Conservation (phyloP, 2,113 vertebrate genomes). For the Dipodomys merriami region DNA sequence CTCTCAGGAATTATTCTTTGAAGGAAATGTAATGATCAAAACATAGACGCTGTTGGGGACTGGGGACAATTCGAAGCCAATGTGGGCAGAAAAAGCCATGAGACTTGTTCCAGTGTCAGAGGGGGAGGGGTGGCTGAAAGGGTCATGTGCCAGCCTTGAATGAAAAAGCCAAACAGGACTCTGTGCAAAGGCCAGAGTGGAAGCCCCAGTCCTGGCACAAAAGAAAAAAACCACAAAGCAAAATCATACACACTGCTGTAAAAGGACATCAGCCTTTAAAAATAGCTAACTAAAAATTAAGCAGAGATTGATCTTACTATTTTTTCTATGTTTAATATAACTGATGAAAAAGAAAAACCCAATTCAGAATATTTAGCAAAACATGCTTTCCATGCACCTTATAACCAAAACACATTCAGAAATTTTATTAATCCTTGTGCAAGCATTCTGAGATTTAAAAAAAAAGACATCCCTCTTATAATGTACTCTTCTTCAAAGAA, state of each 20-base stretch:
- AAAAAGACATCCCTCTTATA: conserved; percentile 27
- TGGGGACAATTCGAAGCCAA: too few relatives aligned
- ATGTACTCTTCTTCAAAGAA: conserved; percentile 28
- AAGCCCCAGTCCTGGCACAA: too few relatives aligned
- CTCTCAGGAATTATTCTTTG: neutral
- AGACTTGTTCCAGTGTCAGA: too few relatives aligned
- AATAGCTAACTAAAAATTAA: conserved; percentile 49
- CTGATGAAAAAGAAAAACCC: neutral
- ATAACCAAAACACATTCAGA: conserved; percentile 48
- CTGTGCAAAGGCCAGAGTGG: too few relatives aligned
- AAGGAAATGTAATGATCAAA: neutral
- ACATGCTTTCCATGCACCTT: conserved; percentile 56
- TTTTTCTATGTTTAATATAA: conserved; percentile 39
- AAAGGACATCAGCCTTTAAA: conserved; percentile 26
- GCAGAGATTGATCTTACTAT: neutral
- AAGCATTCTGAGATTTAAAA: conserved; percentile 36
- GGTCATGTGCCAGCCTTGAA: too few relatives aligned
- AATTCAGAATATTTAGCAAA: conserved; percentile 50
- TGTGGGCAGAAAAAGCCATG: too few relatives aligned
- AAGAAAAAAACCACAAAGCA: too few relatives aligned
- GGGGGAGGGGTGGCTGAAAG: too few relatives aligned
- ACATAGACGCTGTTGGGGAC: neutral
- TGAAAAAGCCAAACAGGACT: too few relatives aligned
- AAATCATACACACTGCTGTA: neutral
- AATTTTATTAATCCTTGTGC: conserved; percentile 54